Evolutionary conservation across 2,797 vertebrate genomes (phyloP).

Genomic region (Cirrhinus molitorella): DNA sequence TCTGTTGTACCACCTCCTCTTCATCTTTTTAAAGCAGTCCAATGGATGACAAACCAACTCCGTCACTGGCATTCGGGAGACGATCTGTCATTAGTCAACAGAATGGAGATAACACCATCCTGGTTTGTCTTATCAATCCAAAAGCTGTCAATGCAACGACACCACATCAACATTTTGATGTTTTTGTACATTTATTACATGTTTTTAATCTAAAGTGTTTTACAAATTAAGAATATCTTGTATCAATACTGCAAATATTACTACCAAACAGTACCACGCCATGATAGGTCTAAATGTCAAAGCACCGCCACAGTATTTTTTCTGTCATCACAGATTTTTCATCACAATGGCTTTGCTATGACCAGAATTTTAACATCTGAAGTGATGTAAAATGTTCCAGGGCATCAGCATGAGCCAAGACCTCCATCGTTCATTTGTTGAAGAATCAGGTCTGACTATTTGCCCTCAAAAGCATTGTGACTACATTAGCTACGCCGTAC

Average conservation of each 20-base stretch:
- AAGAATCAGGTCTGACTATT: neutral
- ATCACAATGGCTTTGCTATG: neutral
- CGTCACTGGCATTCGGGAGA: conserved; percentile 26
- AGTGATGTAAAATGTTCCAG: neutral
- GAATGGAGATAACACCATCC: conserved; percentile 1
- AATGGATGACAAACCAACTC: conserved; percentile 1
- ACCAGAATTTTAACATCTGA: neutral
- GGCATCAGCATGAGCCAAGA: neutral
- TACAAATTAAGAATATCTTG: too few relatives aligned
- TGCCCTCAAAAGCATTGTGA: neutral
- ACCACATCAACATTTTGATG: too few relatives aligned
- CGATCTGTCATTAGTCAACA: conserved; percentile 20
- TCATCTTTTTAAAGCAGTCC: conserved; percentile 29
- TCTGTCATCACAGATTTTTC: neutral
- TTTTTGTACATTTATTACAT: too few relatives aligned
- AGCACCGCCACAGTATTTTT: neutral
- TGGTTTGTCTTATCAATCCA: conserved; percentile 1
- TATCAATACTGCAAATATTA: neutral
- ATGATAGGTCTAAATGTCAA: neutral
- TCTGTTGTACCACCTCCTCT: conserved; percentile 35
- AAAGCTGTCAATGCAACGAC: conserved; percentile 1
- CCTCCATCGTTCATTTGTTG: neutral
- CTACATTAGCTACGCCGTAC: neutral
- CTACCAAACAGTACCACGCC: neutral
- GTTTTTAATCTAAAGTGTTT: neutral